Conservation (phyloP, 2,888 invertebrate genomes). For the Autographa pulchrina region DNA sequence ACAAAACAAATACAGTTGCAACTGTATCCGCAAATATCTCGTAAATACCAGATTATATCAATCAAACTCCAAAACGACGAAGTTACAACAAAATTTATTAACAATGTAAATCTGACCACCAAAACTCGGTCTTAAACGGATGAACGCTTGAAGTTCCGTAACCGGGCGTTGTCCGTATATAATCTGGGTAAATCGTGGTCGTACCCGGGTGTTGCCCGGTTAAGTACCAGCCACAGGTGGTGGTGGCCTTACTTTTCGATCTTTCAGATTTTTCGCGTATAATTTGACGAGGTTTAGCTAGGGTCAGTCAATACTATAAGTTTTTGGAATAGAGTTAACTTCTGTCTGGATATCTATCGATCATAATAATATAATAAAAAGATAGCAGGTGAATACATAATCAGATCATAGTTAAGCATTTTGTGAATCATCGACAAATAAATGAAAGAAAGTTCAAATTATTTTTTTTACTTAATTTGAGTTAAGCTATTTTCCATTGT, state of each 20-base stretch:
- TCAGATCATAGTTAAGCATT: too few species aligned
- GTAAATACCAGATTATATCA: conserved; percentile 21
- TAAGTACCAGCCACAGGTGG: conserved; percentile 57
- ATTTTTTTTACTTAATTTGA: too few species aligned
- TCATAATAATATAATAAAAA: not conserved
- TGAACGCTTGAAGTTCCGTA: conserved; percentile 33
- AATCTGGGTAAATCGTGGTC: conserved; percentile 57
- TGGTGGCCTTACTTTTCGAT: conserved; percentile 31
- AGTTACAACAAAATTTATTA: conserved; percentile 38
- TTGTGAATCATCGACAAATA: too few species aligned
- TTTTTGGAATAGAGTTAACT: not conserved
- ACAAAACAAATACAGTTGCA: conserved; percentile 25
- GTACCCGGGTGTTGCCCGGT: conserved; percentile 45
- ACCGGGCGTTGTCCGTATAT: conserved; percentile 51
- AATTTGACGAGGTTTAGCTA: conserved; percentile 28
- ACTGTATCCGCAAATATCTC: not conserved
- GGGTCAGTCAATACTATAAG: not conserved
- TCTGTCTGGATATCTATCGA: not conserved
- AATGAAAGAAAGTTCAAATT: too few species aligned
- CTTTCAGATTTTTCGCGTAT: conserved; percentile 38
- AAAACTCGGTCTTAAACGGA: conserved; percentile 47
- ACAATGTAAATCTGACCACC: conserved; percentile 44
- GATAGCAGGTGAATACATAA: not conserved
- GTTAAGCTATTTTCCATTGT: too few species aligned
- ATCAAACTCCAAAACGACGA: conserved; percentile 18